Base-by-base conservation (phyloP, 1,140 invertebrate genomes). In the Drosophila yakuba region DNA sequence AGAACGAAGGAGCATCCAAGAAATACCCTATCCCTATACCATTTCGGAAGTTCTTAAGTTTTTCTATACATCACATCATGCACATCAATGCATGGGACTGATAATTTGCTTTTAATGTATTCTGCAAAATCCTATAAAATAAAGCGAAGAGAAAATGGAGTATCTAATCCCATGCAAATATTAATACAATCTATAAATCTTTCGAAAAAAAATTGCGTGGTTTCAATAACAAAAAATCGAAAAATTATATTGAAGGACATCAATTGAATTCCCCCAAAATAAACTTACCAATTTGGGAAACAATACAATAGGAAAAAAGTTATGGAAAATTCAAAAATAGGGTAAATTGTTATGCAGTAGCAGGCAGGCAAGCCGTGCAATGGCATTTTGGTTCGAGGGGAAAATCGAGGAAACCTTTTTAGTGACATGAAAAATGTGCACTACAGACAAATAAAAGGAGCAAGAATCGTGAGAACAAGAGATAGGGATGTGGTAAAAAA, bases 391-490 rank as follows among this genome's bases (percentile, higher is more conserved):
- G 44, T 44, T 36, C 23, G 1, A 20, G 12, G 23, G 11, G 12
- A 23, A 3, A 12, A 7, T 14, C 23, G 32, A 11, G 15, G 32
- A 67, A 76, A 56, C 69, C 83, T 79, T 88, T 86, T 86, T 88
- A 88, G 83, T 86, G 83, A 84, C 83, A 88, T 88, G 84, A 88
- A 88, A 88, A 88, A 88, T 88, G 80, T 88, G 84, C 76, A 89
- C 56, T 44, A 61, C 44, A 36, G 47, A 32, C 36, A 45, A 69
- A 75, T 66, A 28, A 67, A 45, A 38, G 54, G 25, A 72, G 52
- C 62, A 56, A 35, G 11, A 48, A 12, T 44, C 17, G 32, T 25
- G 41, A 32, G 41, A 8, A 7, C n/a, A 20, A 64, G 57, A 64
- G 43, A 64, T 63, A 54, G 25, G 62, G 12, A 39, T 39, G 38